A percentile compares a stretch with the other conserved stretches of the same genome.
Evolutionary conservation across 1,140 invertebrate species (phyloP).

Genomic region (Drosophila punjabiensis): DNA sequence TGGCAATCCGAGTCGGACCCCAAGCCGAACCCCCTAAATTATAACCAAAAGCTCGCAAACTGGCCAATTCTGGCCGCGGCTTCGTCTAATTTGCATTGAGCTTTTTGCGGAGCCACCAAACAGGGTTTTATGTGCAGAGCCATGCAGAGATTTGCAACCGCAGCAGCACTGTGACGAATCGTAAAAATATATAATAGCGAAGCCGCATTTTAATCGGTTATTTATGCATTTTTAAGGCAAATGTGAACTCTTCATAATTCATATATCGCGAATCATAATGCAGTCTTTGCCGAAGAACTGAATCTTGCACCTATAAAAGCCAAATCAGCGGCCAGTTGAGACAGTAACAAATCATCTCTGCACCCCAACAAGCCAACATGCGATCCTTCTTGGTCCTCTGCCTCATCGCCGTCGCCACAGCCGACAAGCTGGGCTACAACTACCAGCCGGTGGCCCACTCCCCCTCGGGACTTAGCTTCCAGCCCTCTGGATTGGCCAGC

Average conservation of each 20-base stretch:
- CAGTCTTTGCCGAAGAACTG: slow-evolving; percentile 40
- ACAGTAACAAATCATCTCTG: slow-evolving; percentile 59
- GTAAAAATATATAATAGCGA: slow-evolving; percentile 60
- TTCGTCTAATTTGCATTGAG: slow-evolving; percentile 57
- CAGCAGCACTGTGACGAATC: slow-evolving; percentile 48
- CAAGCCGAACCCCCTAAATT: slow-evolving; percentile 6
- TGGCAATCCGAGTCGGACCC: slow-evolving; percentile 46
- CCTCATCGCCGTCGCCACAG: slow-evolving; percentile 62
- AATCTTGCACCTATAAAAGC: slow-evolving; percentile 68
- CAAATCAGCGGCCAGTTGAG: slow-evolving; percentile 8
- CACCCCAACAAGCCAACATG: slow-evolving; percentile 52
- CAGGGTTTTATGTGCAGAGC: slow-evolving; percentile 20
- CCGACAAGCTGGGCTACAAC: slow-evolving; percentile 80
- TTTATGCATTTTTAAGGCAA: slow-evolving; percentile 66
- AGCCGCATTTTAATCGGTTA: slow-evolving; percentile 58
- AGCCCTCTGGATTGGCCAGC: slow-evolving; percentile 50
- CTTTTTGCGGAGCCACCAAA: slow-evolving; percentile 21
- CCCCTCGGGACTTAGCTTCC: slow-evolving; percentile 65
- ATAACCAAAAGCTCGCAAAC: slow-evolving; percentile 12
- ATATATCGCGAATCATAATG: slow-evolving; percentile 45
- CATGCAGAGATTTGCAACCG: slow-evolving; percentile 55
- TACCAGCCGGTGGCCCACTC: slow-evolving; percentile 77
- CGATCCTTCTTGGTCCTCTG: slow-evolving; percentile 65
- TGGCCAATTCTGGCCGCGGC: slow-evolving; percentile 27
- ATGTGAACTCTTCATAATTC: slow-evolving; percentile 52